Percentiles rank a stretch among this genome's conserved stretches.
Evolutionary conservation across 2,888 invertebrate genomes (phyloP).

Genomic region (Nomada ruficornis): DNA sequence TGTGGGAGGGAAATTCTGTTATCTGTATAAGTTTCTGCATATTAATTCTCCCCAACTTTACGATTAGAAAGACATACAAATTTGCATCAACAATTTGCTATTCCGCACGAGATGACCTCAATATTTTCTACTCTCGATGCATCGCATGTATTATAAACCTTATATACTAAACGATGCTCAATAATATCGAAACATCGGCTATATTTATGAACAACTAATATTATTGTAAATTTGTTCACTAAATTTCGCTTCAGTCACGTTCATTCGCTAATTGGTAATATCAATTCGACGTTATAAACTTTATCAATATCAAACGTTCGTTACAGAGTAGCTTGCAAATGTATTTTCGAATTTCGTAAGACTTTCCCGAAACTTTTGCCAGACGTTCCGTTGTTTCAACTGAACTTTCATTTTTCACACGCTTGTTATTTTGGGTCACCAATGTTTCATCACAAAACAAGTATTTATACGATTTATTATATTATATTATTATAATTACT

Average conservation of each 20-base stretch:
- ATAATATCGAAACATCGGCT: background rate
- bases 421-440: too few relatives aligned
- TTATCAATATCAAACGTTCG: background rate
- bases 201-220: background rate
- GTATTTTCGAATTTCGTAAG: too few relatives aligned
- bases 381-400: too few relatives aligned
- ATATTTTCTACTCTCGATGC: background rate
- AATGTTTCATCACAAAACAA: too few relatives aligned
- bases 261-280: background rate
- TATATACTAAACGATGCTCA: background rate
- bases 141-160: background rate
- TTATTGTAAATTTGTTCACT: background rate
- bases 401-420: too few relatives aligned
- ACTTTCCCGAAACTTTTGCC: too few relatives aligned
- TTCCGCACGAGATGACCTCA: too few relatives aligned
- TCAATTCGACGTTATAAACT: background rate
- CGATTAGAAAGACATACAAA: background rate
- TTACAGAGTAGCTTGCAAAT: background rate
- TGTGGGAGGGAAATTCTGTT: background rate
- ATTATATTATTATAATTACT: too few relatives aligned
- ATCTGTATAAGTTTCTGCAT: background rate
- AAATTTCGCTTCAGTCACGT: background rate
- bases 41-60: constrained; percentile 1
- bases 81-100: background rate
- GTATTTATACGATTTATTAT: too few relatives aligned